A percentile compares a stretch with the other conserved stretches of the same genome.
Conservation (phyloP, 1,140 invertebrate genomes). For the Gerris buenoi region DNA sequence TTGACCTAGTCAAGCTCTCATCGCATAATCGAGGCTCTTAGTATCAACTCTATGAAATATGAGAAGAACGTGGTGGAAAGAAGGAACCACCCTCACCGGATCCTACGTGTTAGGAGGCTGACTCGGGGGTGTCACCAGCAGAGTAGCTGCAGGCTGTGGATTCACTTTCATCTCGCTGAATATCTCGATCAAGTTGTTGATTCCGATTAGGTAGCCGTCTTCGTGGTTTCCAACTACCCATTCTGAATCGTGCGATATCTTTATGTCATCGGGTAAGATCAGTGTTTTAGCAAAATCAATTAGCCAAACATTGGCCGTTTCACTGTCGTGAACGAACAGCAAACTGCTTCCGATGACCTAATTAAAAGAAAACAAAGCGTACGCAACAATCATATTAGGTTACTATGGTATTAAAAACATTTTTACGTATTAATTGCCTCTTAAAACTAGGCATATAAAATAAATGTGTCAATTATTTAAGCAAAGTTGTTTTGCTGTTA, state of each 20-base stretch:
- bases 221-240: slow-evolving; percentile 98
- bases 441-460: too few relatives aligned
- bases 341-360: slow-evolving; percentile 90
- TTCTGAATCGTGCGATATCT: slow-evolving; percentile 60
- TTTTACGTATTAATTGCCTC: too few relatives aligned
- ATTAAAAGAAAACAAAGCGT: too few relatives aligned
- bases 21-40: too few relatives aligned
- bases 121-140: slow-evolving; percentile 18
- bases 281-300: slow-evolving; percentile 97
- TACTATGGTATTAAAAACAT: too few relatives aligned
- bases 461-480: too few relatives aligned
- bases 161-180: slow-evolving; percentile 42
- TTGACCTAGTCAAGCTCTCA: too few relatives aligned
- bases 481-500: too few relatives aligned
- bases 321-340: slow-evolving; percentile 85
- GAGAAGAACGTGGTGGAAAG: too few relatives aligned
- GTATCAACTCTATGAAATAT: too few relatives aligned
- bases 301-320: slow-evolving; percentile 82
- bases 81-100: too few relatives aligned
- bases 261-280: slow-evolving; percentile 45
- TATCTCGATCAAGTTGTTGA: slow-evolving; percentile 85
- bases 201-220: slow-evolving; percentile 88
- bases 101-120: not conserved
- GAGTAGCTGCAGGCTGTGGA: slow-evolving; percentile 25
- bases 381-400: too few relatives aligned